Base-by-base conservation (phyloP, 2,797 vertebrate genomes). In the Lithobates sylvaticus region DNA sequence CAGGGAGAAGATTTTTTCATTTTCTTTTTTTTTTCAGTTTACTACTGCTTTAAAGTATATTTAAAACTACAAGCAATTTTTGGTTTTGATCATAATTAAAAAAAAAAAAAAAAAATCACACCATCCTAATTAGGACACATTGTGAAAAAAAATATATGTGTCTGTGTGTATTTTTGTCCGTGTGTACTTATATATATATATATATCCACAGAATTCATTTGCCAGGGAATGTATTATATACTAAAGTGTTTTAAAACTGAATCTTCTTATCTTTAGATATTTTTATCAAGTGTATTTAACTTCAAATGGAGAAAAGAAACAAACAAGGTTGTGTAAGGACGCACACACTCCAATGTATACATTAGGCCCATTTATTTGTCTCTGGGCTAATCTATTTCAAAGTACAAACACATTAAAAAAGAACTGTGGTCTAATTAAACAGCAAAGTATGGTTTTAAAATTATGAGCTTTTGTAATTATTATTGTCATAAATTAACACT, bases 261-360 rank as follows among this genome's bases (percentile, higher is more conserved):
- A 50, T 68, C 39, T 78, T 67, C 36, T 78, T 65, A 36, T 39
- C 34, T 65, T n/a, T 78, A 39, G 58, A 13, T 13, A n/a, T 78
- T 76, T 75, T 74, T 61, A 23, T 36, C 32, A 32, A 16, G 5
- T 78, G n/a, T 27, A 80, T 44, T 50, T 67, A 29, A 29, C 27
- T 67, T 10, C 65, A 67, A 29, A 70, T 54, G 15, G 54, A 61
- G 7, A 65, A 78, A 34, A 29, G 23, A 67, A 78, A 78, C 23
- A 67, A 12, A 50, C 26, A 36, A 69, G n/a, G 16, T 69, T 47
- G 39, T 68, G 7, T 69, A 23, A 68, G 65, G 64, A 69, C 26
- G 44, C 10, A 67, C 10, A 7, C 54, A 18, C 15, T 21, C 50
- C 50, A 54, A 18, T 61, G 6, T 61, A 23, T 61, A 23, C 54